These are phyloP conservation scores for Colletes latitarsis DNA, from an alignment of 1,140 invertebrate genomes.

Conservation along the genomic window DNA sequence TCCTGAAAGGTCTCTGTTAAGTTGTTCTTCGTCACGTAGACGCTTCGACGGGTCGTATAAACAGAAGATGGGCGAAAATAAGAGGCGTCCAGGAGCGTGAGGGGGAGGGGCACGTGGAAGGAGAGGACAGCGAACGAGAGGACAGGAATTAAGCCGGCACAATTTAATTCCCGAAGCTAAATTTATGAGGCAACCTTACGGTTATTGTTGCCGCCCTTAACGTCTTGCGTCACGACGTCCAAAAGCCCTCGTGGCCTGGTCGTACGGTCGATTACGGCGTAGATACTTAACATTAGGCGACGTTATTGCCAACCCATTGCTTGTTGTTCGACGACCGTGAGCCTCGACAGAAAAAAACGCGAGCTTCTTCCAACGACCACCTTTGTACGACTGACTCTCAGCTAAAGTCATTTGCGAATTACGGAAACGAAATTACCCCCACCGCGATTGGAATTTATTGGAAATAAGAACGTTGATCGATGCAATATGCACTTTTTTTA, in stretches of 20 bases:
- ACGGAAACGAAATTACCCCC: too few relatives aligned
- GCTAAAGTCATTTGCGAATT: too few relatives aligned
- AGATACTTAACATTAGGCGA: background rate
- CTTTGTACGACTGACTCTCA: too few relatives aligned
- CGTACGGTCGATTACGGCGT: constrained; percentile 1
- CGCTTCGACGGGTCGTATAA: constrained; percentile 28
- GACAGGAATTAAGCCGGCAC: constrained; percentile 42
- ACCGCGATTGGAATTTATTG: too few relatives aligned
- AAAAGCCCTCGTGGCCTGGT: background rate
- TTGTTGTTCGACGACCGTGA: background rate
- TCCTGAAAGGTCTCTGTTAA: constrained; percentile 7
- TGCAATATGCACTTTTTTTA: too few relatives aligned
- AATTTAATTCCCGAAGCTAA: constrained; percentile 56
- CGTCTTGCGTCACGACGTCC: constrained; percentile 18
- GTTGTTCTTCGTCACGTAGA: constrained; percentile 55
- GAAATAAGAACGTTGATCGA: too few relatives aligned
- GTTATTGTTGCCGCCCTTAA: constrained; percentile 50
- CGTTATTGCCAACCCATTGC: constrained; percentile 19
- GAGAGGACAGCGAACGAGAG: background rate
- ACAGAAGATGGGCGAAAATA: background rate
- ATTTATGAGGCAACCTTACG: constrained; percentile 54
- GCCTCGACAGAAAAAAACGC: background rate
- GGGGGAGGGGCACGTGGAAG: background rate
- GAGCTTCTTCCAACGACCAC: background rate
- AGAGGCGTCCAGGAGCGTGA: background rate